Base-by-base conservation (phyloP, 2,797 vertebrate genomes). In the Trachops cirrhosus region DNA sequence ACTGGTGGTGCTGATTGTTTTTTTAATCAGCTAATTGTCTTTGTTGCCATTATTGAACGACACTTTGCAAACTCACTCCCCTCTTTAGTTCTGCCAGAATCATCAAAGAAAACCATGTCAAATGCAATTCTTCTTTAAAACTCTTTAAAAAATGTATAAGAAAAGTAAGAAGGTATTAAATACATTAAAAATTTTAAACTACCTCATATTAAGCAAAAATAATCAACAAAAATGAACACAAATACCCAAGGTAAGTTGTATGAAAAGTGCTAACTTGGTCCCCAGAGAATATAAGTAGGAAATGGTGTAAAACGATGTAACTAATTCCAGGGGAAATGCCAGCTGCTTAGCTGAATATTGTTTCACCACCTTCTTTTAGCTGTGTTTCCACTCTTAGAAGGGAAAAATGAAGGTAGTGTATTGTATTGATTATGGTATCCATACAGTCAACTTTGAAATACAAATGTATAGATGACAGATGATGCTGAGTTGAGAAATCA, bases 121-220 rank as follows among this genome's bases (percentile, higher is more conserved):
- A 84, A 67, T 67, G 0, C 3, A 73, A 77, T 70, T 57, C 26
- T 93, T 90, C 29, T 79, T 86, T 87, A 57, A 87, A 74, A 77
- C 12, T 73, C 71, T 39, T 46, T 21, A 68, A 59, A 85, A 77
- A 89, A 34, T 86, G 89, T 84, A 91, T 77, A 93, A 86, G 26
- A 54, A 91, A 77, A 93, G n/a, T 39, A 79, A 59, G 29, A 41
- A 82, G 7, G 29, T n/a, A 87, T 52, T 80, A 74, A 67, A 75
- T 86, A 91, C 22, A 90, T 75, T 57, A 41, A 89, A 50, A 52
- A 9, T 24, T 89, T 91, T 75, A 14, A 82, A 57, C 21, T 77
- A 86, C 15, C 37, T 88, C 90, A 82, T 75, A 64, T n/a, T 83
- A 75, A 83, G 9, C 67, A 94, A 96, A 96, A 92, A 82, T 37